Evolutionary conservation across 2,113 vertebrate species (phyloP).

Genomic region (Fulmarus glacialis): DNA sequence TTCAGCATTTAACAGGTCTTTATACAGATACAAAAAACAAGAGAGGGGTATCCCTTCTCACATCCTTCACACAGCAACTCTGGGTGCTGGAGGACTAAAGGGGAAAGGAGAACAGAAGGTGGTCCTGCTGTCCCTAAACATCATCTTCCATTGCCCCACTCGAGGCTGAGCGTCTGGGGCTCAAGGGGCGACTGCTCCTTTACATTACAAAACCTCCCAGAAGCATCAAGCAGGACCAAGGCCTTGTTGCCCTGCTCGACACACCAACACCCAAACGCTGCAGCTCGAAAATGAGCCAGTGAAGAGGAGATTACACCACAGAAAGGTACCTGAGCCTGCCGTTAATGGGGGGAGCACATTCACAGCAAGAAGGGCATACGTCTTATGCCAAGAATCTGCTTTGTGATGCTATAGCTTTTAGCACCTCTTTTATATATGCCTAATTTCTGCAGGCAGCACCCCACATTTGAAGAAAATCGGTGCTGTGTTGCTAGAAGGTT

Average conservation of each 20-base stretch:
- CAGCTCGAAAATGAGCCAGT: rapidly evolving
- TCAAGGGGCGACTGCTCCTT: not conserved
- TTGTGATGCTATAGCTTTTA: not conserved
- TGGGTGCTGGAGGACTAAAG: not conserved
- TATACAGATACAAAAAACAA: not conserved
- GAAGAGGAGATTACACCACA: not conserved
- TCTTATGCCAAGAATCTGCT: not conserved
- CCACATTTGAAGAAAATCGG: rapidly evolving
- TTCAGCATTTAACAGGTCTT: not conserved
- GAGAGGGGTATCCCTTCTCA: not conserved
- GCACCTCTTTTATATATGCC: rapidly evolving
- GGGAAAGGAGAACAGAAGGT: not conserved
- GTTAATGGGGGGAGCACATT: not conserved
- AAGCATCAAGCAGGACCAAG: not conserved
- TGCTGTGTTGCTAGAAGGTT: not conserved
- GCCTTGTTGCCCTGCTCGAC: rapidly evolving
- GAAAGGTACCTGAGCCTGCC: not conserved
- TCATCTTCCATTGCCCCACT: not conserved
- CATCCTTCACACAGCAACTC: not conserved
- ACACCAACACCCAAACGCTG: not conserved
- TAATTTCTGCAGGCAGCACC: not conserved
- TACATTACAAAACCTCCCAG: not conserved
- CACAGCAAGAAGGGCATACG: not conserved
- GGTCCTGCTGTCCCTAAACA: not conserved
- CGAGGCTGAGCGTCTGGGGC: rapidly evolving